These are phyloP conservation scores for Calameuta filiformis DNA, from an alignment of 2,888 invertebrate genomes.

Conservation along the genomic window DNA sequence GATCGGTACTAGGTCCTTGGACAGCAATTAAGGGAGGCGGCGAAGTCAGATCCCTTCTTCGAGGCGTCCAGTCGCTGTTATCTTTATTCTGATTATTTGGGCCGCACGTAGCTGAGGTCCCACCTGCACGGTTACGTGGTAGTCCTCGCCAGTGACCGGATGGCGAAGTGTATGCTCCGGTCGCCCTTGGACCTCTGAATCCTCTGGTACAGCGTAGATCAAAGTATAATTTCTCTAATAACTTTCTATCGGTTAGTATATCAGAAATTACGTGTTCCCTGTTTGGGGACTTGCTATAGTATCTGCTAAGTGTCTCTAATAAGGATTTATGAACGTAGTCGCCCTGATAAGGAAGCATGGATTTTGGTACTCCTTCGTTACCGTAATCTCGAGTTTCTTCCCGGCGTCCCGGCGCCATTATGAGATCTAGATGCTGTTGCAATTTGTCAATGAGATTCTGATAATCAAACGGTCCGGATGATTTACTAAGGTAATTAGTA, in stretches of 20 bases:
- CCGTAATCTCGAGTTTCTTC: conserved; percentile 32
- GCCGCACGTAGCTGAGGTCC: conserved; percentile 13
- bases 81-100: conserved; percentile 14
- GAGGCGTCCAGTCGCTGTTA: conserved; percentile 47
- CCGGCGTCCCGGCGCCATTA: conserved; percentile 54
- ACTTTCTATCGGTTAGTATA: conserved; percentile 78
- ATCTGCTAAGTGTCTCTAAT: conserved; percentile 75
- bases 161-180: conserved; percentile 59
- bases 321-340: conserved; percentile 72
- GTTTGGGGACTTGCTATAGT: conserved; percentile 75
- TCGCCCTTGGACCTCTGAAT: conserved; percentile 65
- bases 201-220: conserved; percentile 77
- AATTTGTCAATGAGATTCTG: conserved; percentile 75
- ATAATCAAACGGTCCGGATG: conserved; percentile 67
- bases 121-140: conserved; percentile 13
- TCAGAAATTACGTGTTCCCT: conserved; percentile 79
- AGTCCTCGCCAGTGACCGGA: conserved; percentile 51
- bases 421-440: conserved; percentile 70
- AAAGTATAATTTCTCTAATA: conserved; percentile 79
- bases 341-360: conserved; percentile 60
- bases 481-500: conserved; percentile 10
- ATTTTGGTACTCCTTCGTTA: conserved; percentile 8
- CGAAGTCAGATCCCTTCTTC: conserved; percentile 57
- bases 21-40: conserved; percentile 79
- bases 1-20: conserved; percentile 71